Evolutionary conservation across 2,888 invertebrate genomes (phyloP).

Genomic region (Dendrolimus pini): DNA sequence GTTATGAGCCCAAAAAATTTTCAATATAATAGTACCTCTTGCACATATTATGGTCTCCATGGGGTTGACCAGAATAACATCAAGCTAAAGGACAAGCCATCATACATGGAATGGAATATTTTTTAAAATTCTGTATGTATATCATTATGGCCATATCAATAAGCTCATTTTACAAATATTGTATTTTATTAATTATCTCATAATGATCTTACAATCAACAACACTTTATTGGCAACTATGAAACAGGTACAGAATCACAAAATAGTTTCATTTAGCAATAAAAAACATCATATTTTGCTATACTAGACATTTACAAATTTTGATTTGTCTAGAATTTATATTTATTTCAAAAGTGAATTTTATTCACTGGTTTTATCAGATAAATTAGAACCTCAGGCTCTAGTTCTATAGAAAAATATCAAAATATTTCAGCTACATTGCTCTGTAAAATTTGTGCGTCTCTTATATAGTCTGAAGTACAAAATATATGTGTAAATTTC

Average conservation of each 20-base stretch:
- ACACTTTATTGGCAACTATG: not conserved
- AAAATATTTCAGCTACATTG: conserved; percentile 6
- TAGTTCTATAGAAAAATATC: conserved; percentile 22
- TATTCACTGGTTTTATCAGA: conserved; percentile 7
- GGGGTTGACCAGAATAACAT: too few relatives aligned
- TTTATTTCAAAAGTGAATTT: not conserved
- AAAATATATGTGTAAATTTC: conserved; percentile 23
- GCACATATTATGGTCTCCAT: too few relatives aligned
- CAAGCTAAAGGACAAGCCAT: too few relatives aligned
- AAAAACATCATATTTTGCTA: not conserved
- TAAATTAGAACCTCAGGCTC: conserved; percentile 1
- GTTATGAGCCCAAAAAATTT: too few relatives aligned
- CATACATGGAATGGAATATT: not conserved
- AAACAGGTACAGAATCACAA: conserved; percentile 13
- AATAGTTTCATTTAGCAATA: conserved; percentile 14
- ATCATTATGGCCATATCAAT: not conserved
- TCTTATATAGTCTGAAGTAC: conserved; percentile 22
- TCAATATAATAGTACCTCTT: too few relatives aligned
- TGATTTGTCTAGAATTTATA: not conserved
- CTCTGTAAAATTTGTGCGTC: conserved; percentile 18
- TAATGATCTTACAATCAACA: too few relatives aligned
- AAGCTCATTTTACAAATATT: not conserved
- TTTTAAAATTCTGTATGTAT: not conserved
- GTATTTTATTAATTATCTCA: too few relatives aligned
- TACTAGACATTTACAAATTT: not conserved